Percentiles rank a stretch among this genome's conserved stretches.
Conservation (phyloP, 2,113 vertebrate species). For the Pituophis catenifer region DNA sequence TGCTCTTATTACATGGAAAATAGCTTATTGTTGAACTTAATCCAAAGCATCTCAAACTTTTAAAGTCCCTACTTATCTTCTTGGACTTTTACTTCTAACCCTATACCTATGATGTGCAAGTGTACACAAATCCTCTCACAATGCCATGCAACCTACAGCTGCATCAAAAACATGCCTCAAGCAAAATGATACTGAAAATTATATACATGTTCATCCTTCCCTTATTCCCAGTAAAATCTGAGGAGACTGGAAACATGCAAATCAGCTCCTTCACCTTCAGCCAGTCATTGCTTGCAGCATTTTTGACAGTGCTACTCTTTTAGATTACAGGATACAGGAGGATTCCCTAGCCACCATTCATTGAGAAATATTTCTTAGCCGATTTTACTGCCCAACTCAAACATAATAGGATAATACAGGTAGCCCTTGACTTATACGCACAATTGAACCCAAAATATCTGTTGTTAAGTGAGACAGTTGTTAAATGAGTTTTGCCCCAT, state of each 20-base stretch:
- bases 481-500: background rate
- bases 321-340: background rate
- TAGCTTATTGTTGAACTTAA: background rate
- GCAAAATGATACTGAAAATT: background rate
- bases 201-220: background rate
- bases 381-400: background rate
- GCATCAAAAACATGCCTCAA: background rate
- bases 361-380: background rate
- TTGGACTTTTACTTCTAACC: background rate
- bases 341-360: background rate
- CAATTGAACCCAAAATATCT: background rate
- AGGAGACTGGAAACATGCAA: background rate
- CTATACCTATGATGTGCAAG: background rate
- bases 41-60: background rate
- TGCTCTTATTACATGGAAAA: background rate
- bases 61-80: background rate
- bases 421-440: background rate
- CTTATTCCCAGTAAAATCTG: background rate
- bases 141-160: background rate
- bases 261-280: background rate
- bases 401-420: background rate
- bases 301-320: background rate
- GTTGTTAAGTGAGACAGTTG: background rate
- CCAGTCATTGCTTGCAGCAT: background rate
- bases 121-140: background rate